Conservation (phyloP, 2,797 vertebrate species). For the Cryptoblepharus egeriae region DNA sequence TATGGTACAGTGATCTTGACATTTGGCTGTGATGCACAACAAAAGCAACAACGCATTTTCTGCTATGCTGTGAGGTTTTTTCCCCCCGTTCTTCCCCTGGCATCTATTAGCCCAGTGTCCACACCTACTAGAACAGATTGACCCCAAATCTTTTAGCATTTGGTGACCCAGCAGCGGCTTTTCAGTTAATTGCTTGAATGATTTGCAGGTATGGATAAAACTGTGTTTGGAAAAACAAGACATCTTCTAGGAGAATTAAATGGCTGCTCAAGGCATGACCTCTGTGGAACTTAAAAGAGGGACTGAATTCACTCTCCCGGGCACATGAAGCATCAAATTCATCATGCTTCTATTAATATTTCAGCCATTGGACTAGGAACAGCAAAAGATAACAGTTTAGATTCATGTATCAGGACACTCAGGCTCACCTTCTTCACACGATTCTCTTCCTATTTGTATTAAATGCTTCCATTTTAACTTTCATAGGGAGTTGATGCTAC, state of each 20-base stretch:
- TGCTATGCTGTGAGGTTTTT: neutral
- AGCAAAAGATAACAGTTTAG: neutral
- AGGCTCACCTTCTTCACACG: too few species aligned
- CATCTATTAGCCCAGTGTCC: conserved; percentile 22
- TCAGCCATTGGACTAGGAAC: neutral
- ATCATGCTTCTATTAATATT: conserved; percentile 4
- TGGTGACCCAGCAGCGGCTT: neutral
- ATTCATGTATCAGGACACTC: neutral
- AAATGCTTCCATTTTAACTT: neutral
- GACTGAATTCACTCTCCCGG: neutral
- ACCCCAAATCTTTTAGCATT: neutral
- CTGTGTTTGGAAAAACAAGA: neutral
- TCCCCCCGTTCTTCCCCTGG: neutral
- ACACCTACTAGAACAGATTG: neutral
- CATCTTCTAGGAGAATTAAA: neutral
- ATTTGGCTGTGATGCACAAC: conserved; percentile 27
- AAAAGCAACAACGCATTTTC: conserved; percentile 31
- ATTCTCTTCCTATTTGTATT: too few species aligned
- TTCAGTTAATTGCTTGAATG: conserved; percentile 3
- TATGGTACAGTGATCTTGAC: conserved; percentile 36
- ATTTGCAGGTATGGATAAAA: too few species aligned
- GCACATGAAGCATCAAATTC: neutral
- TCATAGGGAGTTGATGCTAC: neutral
- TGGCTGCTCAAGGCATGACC: neutral
- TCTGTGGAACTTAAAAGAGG: neutral